Conservation (phyloP, 2,113 vertebrate species). For the Equus quagga region DNA sequence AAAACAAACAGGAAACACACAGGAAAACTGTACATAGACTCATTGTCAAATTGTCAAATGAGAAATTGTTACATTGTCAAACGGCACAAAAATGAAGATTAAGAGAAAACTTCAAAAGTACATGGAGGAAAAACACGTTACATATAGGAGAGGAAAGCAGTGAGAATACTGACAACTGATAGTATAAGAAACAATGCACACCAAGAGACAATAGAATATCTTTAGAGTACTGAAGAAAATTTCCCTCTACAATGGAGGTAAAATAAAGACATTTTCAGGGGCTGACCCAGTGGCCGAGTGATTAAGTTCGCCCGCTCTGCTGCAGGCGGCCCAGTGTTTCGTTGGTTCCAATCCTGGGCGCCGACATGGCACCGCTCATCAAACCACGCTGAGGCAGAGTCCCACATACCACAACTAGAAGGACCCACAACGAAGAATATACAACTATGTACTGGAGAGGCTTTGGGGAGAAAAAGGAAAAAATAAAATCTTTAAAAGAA, state of each 20-base stretch:
- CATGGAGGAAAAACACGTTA: not conserved
- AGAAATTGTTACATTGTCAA: not conserved
- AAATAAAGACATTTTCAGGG: not conserved
- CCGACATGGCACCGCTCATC: too few relatives aligned
- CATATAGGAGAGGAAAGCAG: not conserved
- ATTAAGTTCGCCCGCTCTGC: too few relatives aligned
- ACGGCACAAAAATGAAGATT: not conserved
- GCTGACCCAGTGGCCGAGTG: too few relatives aligned
- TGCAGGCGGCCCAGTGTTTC: too few relatives aligned
- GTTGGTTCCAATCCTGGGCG: too few relatives aligned
- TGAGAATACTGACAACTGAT: not conserved
- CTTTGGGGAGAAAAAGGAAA: too few relatives aligned
- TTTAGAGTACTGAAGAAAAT: not conserved
- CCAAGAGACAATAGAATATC: not conserved
- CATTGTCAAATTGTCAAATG: not conserved
- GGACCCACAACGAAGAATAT: too few relatives aligned
- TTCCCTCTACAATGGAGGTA: not conserved
- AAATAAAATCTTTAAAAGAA: too few relatives aligned
- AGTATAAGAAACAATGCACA: not conserved
- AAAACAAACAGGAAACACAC: not conserved
- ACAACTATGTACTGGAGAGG: too few relatives aligned
- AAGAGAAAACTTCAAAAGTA: not conserved
- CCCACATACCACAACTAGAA: too few relatives aligned
- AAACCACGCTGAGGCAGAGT: too few relatives aligned
- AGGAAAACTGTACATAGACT: not conserved